Evolutionary conservation across 2,797 vertebrate species (phyloP), one percentile per base, ranked within the genome.

Genomic region (Hafferia zeledoni): DNA sequence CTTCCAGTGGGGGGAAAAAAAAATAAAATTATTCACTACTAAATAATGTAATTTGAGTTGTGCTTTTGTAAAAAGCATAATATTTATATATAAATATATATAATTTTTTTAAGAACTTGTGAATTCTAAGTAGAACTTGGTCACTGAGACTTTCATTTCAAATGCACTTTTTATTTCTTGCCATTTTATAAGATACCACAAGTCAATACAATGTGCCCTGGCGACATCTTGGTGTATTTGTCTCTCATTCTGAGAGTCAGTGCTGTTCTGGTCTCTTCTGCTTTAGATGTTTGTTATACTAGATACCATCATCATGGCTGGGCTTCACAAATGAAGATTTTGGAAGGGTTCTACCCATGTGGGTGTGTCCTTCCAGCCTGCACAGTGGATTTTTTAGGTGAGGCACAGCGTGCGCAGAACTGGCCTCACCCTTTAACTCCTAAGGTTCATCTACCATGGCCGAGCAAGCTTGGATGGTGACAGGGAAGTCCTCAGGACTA

Each of bases 71-170:
- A 65, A 81, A 84, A 87, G 2, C 15, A 16, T 41, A 41, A 41
- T 2, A 1, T n/a, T 69, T 22, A 55, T 17, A 56, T 10, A 22
- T 5, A 25, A 5, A 4, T 3, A 10, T 28, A 3, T 33, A 15
- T 61, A 22, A 16, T 6, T 37, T 44, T 64, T 64, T 24, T 44
- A 16, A 61, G 37, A 76, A 5, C 17, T 59, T 67, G 8, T 46
- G 64, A 76, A 33, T 70, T 92, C 25, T 75, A 67, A 67, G 17
- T 15, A 63, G 13, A 13, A 31, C 5, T 56, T 70, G 31, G 9
- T 71, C 30, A 59, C 2, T 60, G 59, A 76, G 20, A 33, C 3
- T 79, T 74, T 68, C 15, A 72, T 91, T 70, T 30, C 14, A 24
- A 25, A 15, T 25, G 9, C 5, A 39, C 2, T 61, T 69, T 83